Conservation (phyloP, 2,797 vertebrate species). For the Toxotes lorentzi region DNA sequence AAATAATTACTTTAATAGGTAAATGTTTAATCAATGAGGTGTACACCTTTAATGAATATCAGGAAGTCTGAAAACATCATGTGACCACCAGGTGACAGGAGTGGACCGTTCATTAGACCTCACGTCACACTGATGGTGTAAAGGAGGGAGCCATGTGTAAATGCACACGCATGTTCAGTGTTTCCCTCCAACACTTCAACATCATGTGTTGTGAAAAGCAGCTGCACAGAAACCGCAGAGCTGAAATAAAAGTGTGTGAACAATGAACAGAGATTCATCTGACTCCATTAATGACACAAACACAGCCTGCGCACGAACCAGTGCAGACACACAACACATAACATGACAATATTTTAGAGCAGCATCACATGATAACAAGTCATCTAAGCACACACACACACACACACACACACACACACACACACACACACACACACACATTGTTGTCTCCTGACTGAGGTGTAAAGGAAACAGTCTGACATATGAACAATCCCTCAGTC, state of each 20-base stretch:
- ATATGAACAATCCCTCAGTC: neutral
- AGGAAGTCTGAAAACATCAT: neutral
- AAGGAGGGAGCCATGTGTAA: neutral
- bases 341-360: neutral
- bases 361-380: slow-evolving; percentile 1
- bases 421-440: too few species aligned
- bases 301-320: too few species aligned
- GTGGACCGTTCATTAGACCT: too few species aligned
- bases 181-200: slow-evolving; percentile 12
- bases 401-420: neutral
- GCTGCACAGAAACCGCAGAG: slow-evolving; percentile 64
- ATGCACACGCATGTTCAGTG: slow-evolving; percentile 2
- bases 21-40: too few species aligned
- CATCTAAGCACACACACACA: neutral
- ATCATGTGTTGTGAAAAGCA: slow-evolving; percentile 62
- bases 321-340: too few species aligned
- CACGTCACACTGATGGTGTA: neutral
- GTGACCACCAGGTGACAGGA: neutral
- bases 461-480: neutral
- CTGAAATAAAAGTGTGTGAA: slow-evolving; percentile 38
- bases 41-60: too few species aligned
- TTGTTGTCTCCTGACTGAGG: slow-evolving; percentile 1
- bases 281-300: too few species aligned
- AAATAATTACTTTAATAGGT: too few species aligned
- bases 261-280: too few species aligned